phyloP scores from a whole-genome alignment of 2,113 vertebrate genomes.

The Ornithorhynchus anatinus region DNA sequence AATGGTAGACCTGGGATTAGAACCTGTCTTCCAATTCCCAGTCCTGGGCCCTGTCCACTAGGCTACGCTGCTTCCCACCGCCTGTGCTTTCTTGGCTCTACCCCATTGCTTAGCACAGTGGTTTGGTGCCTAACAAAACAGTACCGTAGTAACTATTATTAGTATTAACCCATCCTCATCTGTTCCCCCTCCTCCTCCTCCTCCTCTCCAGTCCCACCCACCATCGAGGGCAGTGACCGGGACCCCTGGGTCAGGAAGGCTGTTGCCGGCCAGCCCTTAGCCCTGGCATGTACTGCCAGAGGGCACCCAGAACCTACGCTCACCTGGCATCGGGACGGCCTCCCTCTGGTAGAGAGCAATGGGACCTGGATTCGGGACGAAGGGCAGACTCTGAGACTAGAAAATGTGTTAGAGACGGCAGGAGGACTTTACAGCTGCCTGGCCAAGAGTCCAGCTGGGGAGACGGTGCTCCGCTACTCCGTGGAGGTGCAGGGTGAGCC shows the following conservation, averaged over 20 bases:
- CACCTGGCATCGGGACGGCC: slow-evolving; percentile 82
- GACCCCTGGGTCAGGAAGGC: slow-evolving; percentile 26
- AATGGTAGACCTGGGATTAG: no score
- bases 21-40: not conserved
- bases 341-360: slow-evolving; percentile 37
- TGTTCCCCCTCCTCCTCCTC: not conserved
- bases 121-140: not conserved
- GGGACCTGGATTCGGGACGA: slow-evolving; percentile 7
- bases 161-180: rapidly evolving
- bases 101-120: not conserved
- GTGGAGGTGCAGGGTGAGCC: slow-evolving; percentile 63
- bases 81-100: not conserved
- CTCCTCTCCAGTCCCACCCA: slow-evolving; percentile 49
- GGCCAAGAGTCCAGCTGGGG: slow-evolving; percentile 54
- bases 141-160: not conserved
- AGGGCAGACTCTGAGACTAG: slow-evolving; percentile 17
- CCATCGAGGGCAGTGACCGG: slow-evolving; percentile 29
- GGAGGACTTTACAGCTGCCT: slow-evolving; percentile 59
- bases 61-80: not conserved
- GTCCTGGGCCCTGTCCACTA: not conserved
- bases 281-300: slow-evolving; percentile 75
- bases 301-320: slow-evolving; percentile 79
- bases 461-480: slow-evolving; percentile 40
- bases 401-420: not conserved
- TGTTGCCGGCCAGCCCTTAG: slow-evolving; percentile 49